Percentiles rank a stretch among this genome's conserved stretches.
Evolutionary conservation across 2,888 invertebrate species (phyloP).

Genomic region (Rotaria macrura): DNA sequence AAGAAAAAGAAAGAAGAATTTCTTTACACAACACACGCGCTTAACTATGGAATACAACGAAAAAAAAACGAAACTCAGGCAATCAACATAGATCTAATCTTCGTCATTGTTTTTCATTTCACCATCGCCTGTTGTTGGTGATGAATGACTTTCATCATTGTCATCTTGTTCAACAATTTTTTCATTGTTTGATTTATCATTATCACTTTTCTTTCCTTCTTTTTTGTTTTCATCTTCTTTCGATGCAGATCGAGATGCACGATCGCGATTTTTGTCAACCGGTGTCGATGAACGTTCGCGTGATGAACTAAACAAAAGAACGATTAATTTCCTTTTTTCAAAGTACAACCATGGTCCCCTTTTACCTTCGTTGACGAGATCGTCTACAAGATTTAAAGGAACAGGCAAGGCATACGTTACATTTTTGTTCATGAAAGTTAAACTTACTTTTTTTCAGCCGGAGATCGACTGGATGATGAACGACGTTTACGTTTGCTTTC

Average conservation of each 20-base stretch:
- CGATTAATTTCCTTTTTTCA: not conserved
- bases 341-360: not conserved
- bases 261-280: not conserved
- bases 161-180: not conserved
- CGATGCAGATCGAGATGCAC: not conserved
- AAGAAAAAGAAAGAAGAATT: not conserved
- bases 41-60: not conserved
- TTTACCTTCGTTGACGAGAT: not conserved
- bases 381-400: not conserved
- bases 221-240: not conserved
- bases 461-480: conserved; percentile 1
- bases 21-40: not conserved
- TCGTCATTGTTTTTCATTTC: not conserved
- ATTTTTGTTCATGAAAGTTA: not conserved
- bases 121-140: not conserved
- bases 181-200: not conserved
- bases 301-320: not conserved
- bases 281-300: not conserved
- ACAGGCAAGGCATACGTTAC: not conserved
- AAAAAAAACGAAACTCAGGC: not conserved
- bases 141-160: not conserved
- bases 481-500: not conserved
- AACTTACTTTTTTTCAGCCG: not conserved
- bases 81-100: not conserved
- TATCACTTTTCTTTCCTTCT: not conserved